Base-by-base conservation (phyloP, 2,888 invertebrate species). In the Thysanoteuthis rhombus region DNA sequence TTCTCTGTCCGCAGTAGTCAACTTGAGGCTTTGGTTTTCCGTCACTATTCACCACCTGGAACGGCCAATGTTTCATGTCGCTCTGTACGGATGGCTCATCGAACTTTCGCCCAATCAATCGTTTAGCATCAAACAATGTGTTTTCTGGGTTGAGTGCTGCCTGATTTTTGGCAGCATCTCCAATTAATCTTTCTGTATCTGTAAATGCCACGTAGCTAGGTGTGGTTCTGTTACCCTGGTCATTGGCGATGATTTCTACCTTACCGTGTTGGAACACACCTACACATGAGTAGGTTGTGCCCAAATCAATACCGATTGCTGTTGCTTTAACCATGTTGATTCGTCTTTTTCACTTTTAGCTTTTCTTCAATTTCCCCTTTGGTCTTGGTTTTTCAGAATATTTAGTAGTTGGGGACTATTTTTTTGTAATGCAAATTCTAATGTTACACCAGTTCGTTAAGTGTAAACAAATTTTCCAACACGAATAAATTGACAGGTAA, bases 281-380 rank as follows among this genome's bases (percentile, higher is more conserved):
- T 16, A 97, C 97, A 95, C 97, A 97, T 93, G 98, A 98, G 97
- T 98, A 99, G 22, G 98, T 98, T 94, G 98, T 98, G 93, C 98
- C 98, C 96, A 98, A 97, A 97, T 99, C 98, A 97, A 99, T 98
- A 98, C 99, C 99, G 97, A 99, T 98, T 94, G 97, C 97, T 92
- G 96, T 96, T 89, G 95, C 95, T 94, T 94, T 95, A 19, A 52
- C 93, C 52, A 52, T 93, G 52, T 10, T 58, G n/a, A 22, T 58
- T 93, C 25, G 32, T 93, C 47, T 36, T 25, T 5, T 16, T n/a
- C 32, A 19, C 47, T 42, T n/a, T 19, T 1, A 5, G 6, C 36
- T 6, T 32, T 22, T 39, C 28, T 5, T n/a, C 25, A 38, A 19
- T 36, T 90, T 6, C 25, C 5, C 25, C 1, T n/a, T n/a, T n/a